These are phyloP conservation scores for Otis tarda DNA, from an alignment of 2,113 vertebrate species.

Conservation along the genomic window DNA sequence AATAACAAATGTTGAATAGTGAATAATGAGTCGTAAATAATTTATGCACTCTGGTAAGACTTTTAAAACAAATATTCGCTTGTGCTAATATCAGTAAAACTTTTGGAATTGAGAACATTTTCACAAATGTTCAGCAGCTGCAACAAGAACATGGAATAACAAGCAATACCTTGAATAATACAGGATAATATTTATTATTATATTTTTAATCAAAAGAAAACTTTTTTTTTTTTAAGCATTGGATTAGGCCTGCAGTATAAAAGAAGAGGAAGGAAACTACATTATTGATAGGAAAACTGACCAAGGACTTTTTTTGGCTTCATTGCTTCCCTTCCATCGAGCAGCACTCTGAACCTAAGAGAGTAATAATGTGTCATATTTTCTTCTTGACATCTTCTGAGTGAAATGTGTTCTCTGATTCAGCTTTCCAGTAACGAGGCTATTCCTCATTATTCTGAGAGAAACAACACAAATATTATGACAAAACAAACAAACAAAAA, in stretches of 20 bases:
- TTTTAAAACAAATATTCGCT: conserved; percentile 42
- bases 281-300: not conserved
- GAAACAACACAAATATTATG: not conserved
- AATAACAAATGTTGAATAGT: conserved; percentile 27
- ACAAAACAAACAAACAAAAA: not conserved
- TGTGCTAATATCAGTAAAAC: not conserved
- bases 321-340: not conserved
- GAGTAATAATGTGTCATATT: not conserved
- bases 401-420: not conserved
- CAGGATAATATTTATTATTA: not conserved
- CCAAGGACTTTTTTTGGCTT: not conserved
- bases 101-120: not conserved
- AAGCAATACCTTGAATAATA: not conserved
- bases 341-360: not conserved
- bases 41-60: not conserved
- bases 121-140: not conserved
- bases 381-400: not conserved
- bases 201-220: not conserved
- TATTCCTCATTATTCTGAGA: not conserved
- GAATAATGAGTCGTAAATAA: conserved; percentile 44
- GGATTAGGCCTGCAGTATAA: not conserved
- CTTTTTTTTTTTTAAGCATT: not conserved
- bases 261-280: not conserved
- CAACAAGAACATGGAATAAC: not conserved
- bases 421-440: not conserved